Conservation (phyloP, 2,113 vertebrate genomes). For the Asarcornis scutulata region DNA sequence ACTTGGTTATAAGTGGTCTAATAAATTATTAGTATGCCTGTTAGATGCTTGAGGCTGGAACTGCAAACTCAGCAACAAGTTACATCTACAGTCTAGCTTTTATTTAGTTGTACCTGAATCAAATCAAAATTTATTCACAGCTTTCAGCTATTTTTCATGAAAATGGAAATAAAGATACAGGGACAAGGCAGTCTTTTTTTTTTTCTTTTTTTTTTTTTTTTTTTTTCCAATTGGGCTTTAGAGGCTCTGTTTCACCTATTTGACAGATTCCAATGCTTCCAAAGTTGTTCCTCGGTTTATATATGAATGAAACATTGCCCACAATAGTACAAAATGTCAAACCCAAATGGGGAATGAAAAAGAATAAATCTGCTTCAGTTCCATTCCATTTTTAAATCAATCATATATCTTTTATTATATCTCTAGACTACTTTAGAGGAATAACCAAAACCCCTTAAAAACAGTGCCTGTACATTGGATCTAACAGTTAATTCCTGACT, state of each 20-base stretch:
- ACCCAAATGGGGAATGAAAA: not conserved
- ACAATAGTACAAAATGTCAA: not conserved
- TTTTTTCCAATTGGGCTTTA: not conserved
- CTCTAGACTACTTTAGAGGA: not conserved
- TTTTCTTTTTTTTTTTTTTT: not conserved
- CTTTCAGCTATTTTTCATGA: constrained; percentile 10
- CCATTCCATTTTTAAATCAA: not conserved
- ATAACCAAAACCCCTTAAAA: not conserved
- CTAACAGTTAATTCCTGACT: not conserved
- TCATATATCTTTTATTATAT: not conserved
- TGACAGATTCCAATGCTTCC: not conserved
- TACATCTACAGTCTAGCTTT: not conserved
- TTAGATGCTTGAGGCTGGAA: not conserved
- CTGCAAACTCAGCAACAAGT: not conserved
- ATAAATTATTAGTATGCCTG: constrained; percentile 42
- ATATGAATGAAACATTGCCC: not conserved
- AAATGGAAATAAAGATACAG: not conserved
- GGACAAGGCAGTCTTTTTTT: not conserved
- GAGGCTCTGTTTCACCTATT: not conserved
- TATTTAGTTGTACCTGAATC: not conserved
- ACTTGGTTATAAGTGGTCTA: not conserved
- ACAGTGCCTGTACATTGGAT: fast-evolving
- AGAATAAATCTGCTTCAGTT: not conserved
- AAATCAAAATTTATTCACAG: constrained; percentile 8
- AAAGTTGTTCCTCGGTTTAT: not conserved